phyloP scores from a whole-genome alignment of 1,140 invertebrate genomes.

The Magallana angulata region DNA sequence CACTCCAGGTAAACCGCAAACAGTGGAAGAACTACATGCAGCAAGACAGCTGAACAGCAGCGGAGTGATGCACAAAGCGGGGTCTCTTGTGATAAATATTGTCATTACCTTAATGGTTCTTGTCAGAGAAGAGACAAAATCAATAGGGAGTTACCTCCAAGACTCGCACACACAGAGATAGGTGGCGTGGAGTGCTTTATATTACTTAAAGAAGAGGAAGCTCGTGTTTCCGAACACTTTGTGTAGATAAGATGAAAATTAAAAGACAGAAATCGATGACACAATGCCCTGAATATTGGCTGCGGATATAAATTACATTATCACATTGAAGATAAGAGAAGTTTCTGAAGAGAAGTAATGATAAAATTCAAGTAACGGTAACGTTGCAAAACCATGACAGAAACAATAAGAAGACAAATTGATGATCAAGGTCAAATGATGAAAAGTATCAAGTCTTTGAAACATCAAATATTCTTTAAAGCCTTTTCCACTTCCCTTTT shows the following conservation, averaged over 20 bases:
- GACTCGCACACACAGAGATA: neutral
- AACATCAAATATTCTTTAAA: too few relatives aligned
- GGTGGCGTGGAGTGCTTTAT: neutral
- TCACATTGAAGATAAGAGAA: too few relatives aligned
- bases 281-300: neutral
- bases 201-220: conserved; percentile 2
- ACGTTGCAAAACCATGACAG: too few relatives aligned
- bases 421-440: too few relatives aligned
- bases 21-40: neutral
- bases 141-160: neutral
- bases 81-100: conserved; percentile 5
- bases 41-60: neutral
- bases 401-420: too few relatives aligned
- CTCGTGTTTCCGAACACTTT: neutral
- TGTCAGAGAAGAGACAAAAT: neutral
- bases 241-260: neutral
- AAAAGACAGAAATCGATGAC: neutral
- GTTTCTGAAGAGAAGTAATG: too few relatives aligned
- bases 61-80: neutral
- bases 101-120: conserved; percentile 13
- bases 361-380: too few relatives aligned
- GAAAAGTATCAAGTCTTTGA: too few relatives aligned
- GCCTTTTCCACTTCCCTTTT: too few relatives aligned
- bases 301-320: neutral
- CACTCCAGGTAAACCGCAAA: neutral